phyloP scores from a whole-genome alignment of 2,113 vertebrate species.

The Cygnus buccinator region DNA sequence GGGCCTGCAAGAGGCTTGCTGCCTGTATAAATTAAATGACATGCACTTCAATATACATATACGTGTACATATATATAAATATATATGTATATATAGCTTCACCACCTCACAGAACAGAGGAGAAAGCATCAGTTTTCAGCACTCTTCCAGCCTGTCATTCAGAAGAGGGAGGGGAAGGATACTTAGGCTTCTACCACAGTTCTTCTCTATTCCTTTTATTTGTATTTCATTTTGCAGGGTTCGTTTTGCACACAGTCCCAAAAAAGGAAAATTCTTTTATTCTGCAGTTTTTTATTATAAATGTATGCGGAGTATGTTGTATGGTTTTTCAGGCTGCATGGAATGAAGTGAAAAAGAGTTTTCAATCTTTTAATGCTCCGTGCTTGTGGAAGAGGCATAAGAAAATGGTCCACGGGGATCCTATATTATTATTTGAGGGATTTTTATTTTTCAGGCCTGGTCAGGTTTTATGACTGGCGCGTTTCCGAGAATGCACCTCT shows the following conservation, averaged over 20 bases:
- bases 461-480: conserved; percentile 58
- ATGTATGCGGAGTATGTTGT: not conserved
- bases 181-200: not conserved
- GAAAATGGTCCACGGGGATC: conserved; percentile 60
- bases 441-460: conserved; percentile 65
- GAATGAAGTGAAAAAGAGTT: conserved; percentile 59
- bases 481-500: conserved; percentile 30
- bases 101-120: not conserved
- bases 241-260: not conserved
- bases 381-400: conserved; percentile 53
- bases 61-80: not conserved
- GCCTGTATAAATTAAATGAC: not conserved
- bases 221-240: conserved; percentile 37
- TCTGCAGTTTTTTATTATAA: not conserved
- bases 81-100: not conserved
- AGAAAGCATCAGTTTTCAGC: not conserved
- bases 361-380: conserved; percentile 53
- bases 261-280: conserved; percentile 51
- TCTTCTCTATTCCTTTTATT: not conserved
- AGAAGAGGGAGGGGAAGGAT: not conserved
- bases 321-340: conserved; percentile 46
- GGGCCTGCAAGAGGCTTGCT: not conserved
- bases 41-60: not conserved
- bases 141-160: not conserved
- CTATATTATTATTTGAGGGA: conserved; percentile 52